These are phyloP conservation scores for Eupithecia pulchellata DNA, from an alignment of 2,888 invertebrate genomes.

Conservation along the genomic window DNA sequence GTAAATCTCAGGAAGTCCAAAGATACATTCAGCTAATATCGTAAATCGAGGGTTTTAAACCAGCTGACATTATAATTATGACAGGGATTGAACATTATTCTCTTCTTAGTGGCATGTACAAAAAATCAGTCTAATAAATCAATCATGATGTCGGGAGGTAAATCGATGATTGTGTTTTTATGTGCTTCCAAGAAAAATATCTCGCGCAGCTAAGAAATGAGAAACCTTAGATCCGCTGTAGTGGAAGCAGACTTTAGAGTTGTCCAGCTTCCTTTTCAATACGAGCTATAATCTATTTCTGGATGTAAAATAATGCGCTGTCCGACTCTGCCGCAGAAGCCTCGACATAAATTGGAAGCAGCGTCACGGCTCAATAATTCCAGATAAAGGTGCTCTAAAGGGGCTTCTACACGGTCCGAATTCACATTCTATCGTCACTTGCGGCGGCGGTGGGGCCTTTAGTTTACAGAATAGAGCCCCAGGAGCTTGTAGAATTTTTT, in stretches of 20 bases:
- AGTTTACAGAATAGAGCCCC: neutral
- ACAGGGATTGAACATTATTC: no score
- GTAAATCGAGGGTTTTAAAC: no score
- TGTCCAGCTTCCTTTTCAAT: neutral
- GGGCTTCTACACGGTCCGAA: neutral
- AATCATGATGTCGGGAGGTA: neutral
- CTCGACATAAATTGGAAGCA: constrained; percentile 6
- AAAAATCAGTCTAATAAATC: no score
- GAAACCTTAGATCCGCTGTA: neutral
- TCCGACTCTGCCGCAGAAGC: neutral
- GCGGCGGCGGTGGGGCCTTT: neutral
- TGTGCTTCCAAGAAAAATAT: neutral
- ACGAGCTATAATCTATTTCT: neutral
- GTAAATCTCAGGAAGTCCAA: no score
- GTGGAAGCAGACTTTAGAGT: no score
- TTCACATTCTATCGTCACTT: neutral
- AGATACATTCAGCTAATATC: no score
- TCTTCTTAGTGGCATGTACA: no score
- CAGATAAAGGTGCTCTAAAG: constrained; percentile 8
- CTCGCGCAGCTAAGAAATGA: neutral
- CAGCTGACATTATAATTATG: no score
- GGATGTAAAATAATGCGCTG: constrained; percentile 2
- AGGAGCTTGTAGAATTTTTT: neutral
- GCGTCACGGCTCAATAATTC: constrained; percentile 7
- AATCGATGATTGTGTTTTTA: neutral